Base-by-base conservation (phyloP, 2,113 vertebrate genomes). In the Podarcis muralis region DNA sequence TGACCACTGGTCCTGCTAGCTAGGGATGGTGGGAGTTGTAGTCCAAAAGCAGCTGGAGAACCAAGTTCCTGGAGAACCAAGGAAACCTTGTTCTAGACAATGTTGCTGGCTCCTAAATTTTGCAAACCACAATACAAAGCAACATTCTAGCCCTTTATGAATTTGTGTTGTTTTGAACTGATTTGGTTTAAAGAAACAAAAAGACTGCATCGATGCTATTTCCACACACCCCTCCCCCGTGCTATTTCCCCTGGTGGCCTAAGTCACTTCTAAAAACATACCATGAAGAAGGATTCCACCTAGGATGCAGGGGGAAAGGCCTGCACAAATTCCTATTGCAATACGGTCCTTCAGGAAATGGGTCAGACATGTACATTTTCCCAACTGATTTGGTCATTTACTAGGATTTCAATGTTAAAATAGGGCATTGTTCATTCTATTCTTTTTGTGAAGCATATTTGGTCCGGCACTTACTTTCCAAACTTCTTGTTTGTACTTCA, bases 401-500 rank as follows among this genome's bases (percentile, higher is more conserved):
- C 87, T 91, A 59, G 37, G 27, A 43, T 35, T 81, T 75, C 83
- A 89, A 84, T 88, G 92, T 92, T 87, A 81, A 92, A 93, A 89
- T 23, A 78, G 85, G 43, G 27, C 94, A 82, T 11, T 27, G 94
- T 92, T 89, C 88, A 84, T 89, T 84, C 27, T 91, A 37, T 83
- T 25, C 92, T 93, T 91, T 92, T 30, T 75, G 75, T 76, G 69
- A 91, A 79, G 83, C 72, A 89, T 81, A 87, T 75, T 80, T 87
- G 53, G 88, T 40, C 72, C 84, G 85, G 92, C 96, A 97, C 97
- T 97, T 99, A 99, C 99, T 98, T 99, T 99, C 99, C 99, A 99
- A 86, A 99, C 99, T 98, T 99, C 99, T 95, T 99, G 99, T 92
- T 99, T 99, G 96, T 99, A 98, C 96, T 99, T 99, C 99, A 99